Evolutionary conservation across 1,140 invertebrate genomes (phyloP).

Genomic region (honey bee (Apis mellifera)): Amel_HAv3.1 CM009943.2:9959001-9959500

Average conservation of each 20-base stretch:
- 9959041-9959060: constrained; percentile 6
- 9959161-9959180: constrained; percentile 64
- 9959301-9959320: constrained; percentile 60
- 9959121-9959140: constrained; percentile 54
- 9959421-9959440: constrained; percentile 33
- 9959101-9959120: constrained; percentile 45
- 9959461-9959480: neutral
- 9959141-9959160: constrained; percentile 52
- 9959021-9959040: neutral
- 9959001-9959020: neutral
- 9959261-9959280: constrained; percentile 49
- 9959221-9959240: constrained; percentile 66
- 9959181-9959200: neutral
- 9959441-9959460: constrained; percentile 32
- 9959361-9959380: constrained; percentile 34
- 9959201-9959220: neutral
- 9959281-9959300: constrained; percentile 66
- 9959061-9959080: constrained; percentile 55
- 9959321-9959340: constrained; percentile 32
- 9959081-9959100: constrained; percentile 60
- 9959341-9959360: constrained; percentile 39
- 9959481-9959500: too few relatives aligned
- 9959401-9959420: constrained; percentile 41
- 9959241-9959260: constrained; percentile 49
- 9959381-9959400: constrained; percentile 45